A percentile compares a stretch with the other conserved stretches of the same genome.
These are phyloP conservation scores for Fregata magnificens DNA, from an alignment of 2,113 vertebrate genomes.

Conservation along the genomic window DNA sequence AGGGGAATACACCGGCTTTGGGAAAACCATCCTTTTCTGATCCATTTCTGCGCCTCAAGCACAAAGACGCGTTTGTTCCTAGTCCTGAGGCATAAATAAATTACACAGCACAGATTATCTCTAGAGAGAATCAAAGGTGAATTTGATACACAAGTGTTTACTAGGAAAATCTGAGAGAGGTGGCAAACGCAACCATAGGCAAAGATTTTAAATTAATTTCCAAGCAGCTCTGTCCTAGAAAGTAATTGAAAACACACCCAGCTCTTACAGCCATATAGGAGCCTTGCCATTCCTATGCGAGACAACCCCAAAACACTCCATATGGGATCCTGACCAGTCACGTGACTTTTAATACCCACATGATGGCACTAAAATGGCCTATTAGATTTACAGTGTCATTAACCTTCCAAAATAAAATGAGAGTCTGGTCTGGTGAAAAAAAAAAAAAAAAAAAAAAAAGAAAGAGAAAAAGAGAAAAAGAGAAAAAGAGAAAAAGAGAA, in stretches of 20 bases:
- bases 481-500: no score
- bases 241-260: constrained; percentile 73
- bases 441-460: fast-evolving
- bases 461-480: fast-evolving
- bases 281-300: constrained; percentile 39
- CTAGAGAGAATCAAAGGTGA: constrained; percentile 10
- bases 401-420: constrained; percentile 79
- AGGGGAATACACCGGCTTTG: not conserved
- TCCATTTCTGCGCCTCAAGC: not conserved
- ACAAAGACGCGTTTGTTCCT: not conserved
- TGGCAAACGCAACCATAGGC: constrained; percentile 57
- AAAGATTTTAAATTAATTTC: constrained; percentile 72
- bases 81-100: not conserved
- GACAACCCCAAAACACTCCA: constrained; percentile 62
- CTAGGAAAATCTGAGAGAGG: constrained; percentile 35
- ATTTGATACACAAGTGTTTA: constrained; percentile 1
- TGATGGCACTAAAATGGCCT: constrained; percentile 83
- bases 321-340: constrained; percentile 73
- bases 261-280: constrained; percentile 42
- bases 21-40: not conserved
- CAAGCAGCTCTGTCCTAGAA: constrained; percentile 62
- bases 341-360: constrained; percentile 80
- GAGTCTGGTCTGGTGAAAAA: constrained; percentile 56
- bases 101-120: constrained; percentile 6
- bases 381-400: constrained; percentile 87